Conservation (phyloP, 2,888 invertebrate genomes). For the Tachina fera region DNA sequence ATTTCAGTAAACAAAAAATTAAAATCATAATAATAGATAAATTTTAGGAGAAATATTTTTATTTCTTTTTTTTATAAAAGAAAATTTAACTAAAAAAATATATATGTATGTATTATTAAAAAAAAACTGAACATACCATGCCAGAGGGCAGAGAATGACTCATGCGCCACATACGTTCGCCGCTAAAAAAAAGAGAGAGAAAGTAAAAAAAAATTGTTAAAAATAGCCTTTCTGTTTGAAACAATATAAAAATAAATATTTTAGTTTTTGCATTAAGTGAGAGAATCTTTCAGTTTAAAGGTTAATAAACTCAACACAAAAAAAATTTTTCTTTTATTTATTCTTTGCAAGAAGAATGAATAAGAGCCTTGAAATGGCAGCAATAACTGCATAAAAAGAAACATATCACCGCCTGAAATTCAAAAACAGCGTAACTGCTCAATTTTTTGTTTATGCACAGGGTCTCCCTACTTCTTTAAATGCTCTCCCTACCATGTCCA, state of each 20-base stretch:
- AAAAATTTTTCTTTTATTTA: not conserved
- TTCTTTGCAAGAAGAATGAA: slow-evolving; percentile 14
- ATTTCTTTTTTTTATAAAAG: slow-evolving; percentile 60
- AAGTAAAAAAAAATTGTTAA: not conserved
- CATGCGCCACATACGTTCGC: slow-evolving; percentile 83
- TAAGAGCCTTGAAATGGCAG: not conserved
- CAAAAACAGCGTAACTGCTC: too few relatives aligned
- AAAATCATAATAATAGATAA: slow-evolving; percentile 53
- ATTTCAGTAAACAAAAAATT: slow-evolving; percentile 61
- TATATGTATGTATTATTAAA: not conserved
- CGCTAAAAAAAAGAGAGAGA: slow-evolving; percentile 74
- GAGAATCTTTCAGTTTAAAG: slow-evolving; percentile 5
- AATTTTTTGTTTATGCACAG: too few relatives aligned
- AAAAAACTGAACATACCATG: slow-evolving; percentile 81
- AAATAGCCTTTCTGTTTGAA: not conserved
- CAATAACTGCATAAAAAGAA: not conserved
- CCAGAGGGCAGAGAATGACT: slow-evolving; percentile 83
- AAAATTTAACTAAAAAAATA: slow-evolving; percentile 54
- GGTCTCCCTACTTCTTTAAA: too few relatives aligned
- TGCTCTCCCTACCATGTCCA: too few relatives aligned
- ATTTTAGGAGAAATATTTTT: slow-evolving; percentile 56
- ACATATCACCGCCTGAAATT: not conserved
- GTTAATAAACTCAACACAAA: slow-evolving; percentile 42
- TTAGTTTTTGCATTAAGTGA: not conserved
- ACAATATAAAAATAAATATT: not conserved